Conservation (phyloP, 2,888 invertebrate genomes). For the Automeris io region DNA sequence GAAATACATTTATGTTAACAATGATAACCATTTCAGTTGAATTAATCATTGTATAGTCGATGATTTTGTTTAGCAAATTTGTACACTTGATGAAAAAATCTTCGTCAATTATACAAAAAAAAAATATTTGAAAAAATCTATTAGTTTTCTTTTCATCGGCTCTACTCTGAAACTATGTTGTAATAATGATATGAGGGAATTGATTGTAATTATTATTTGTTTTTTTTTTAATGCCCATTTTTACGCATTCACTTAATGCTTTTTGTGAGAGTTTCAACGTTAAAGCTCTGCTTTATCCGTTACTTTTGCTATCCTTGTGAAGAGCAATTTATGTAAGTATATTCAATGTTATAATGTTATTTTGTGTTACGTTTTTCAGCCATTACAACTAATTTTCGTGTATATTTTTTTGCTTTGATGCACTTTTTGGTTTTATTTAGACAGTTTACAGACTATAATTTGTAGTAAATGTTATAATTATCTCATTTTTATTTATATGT, state of each 20-base stretch:
- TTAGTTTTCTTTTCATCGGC: conserved; percentile 8
- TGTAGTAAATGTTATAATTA: too few relatives aligned
- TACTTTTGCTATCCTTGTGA: conserved; percentile 45
- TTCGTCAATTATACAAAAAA: conserved; percentile 4
- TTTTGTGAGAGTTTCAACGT: conserved; percentile 45
- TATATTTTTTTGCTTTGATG: not conserved
- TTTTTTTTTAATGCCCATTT: conserved; percentile 58
- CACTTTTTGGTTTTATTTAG: too few relatives aligned
- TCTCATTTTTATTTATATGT: too few relatives aligned
- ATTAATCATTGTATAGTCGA: too few relatives aligned
- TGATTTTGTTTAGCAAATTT: too few relatives aligned
- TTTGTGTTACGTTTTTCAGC: conserved; percentile 1
- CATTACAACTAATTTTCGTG: not conserved
- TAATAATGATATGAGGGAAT: not conserved
- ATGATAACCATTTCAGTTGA: too few relatives aligned
- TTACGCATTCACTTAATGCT: conserved; percentile 59
- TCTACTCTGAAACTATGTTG: conserved; percentile 5
- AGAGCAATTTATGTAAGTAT: conserved; percentile 45
- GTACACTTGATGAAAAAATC: conserved; percentile 1
- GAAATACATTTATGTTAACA: too few relatives aligned
- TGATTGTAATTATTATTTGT: conserved; percentile 1
- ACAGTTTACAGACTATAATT: too few relatives aligned
- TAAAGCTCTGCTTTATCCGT: conserved; percentile 44
- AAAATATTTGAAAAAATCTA: not conserved
- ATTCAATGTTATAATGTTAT: conserved; percentile 6